Percentiles rank a stretch among this genome's conserved stretches.
Evolutionary conservation across 1,140 invertebrate genomes (phyloP).

Genomic region (Lethrus apterus): DNA sequence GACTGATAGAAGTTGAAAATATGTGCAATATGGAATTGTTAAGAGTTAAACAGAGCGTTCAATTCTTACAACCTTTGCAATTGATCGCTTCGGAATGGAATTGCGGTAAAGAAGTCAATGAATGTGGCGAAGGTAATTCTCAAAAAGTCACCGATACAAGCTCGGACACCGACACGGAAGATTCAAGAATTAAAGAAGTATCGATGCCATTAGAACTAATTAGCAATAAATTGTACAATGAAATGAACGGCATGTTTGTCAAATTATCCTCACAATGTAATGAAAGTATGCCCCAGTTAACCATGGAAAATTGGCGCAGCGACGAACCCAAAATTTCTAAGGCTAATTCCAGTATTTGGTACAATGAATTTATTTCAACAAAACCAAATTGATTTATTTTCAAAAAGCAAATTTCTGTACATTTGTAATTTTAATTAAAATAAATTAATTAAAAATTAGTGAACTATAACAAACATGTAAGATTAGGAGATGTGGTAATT

Average conservation of each 20-base stretch:
- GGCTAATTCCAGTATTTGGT: too few relatives aligned
- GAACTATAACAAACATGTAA: too few relatives aligned
- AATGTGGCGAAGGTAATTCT: conserved; percentile 4
- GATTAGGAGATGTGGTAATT: too few relatives aligned
- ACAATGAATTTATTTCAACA: too few relatives aligned
- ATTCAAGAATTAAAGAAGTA: neutral
- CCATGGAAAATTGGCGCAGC: too few relatives aligned
- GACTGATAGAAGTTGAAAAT: conserved; percentile 48
- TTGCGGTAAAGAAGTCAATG: conserved; percentile 9
- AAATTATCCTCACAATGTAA: neutral
- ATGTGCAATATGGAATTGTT: conserved; percentile 49
- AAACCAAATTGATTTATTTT: too few relatives aligned
- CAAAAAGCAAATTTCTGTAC: too few relatives aligned
- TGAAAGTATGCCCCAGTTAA: neutral
- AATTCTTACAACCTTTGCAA: conserved; percentile 45
- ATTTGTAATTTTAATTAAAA: too few relatives aligned
- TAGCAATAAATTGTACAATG: conserved; percentile 3
- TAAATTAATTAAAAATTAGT: too few relatives aligned
- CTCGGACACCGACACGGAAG: neutral
- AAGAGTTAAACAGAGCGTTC: conserved; percentile 46
- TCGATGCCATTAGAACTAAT: neutral
- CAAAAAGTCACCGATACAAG: neutral
- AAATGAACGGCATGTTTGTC: neutral
- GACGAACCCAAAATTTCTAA: too few relatives aligned
- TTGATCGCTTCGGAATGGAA: conserved; percentile 31